Evolutionary conservation across 2,888 invertebrate species (phyloP).

Genomic region (Tryphoninae sp.): DNA sequence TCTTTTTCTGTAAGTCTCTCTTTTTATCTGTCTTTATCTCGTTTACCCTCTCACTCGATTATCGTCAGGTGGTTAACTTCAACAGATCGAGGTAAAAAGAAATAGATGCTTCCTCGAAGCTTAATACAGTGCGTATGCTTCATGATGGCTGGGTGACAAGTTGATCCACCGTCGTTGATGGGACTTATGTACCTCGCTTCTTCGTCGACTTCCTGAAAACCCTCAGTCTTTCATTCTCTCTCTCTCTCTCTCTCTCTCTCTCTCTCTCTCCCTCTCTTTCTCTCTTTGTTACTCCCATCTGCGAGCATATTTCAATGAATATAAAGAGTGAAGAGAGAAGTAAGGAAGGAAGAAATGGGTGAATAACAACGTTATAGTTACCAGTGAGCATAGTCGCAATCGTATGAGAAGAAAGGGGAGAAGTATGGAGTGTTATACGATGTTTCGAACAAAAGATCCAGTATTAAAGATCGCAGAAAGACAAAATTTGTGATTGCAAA

Average conservation of each 20-base stretch:
- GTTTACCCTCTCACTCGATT: background rate
- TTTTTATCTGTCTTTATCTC: background rate
- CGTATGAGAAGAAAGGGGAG: background rate
- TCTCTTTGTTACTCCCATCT: background rate
- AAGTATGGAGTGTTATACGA: background rate
- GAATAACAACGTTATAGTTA: background rate
- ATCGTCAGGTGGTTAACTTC: background rate
- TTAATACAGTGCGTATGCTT: constrained; percentile 47
- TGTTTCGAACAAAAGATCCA: no score
- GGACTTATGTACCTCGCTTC: constrained; percentile 49
- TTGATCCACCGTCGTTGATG: constrained; percentile 57
- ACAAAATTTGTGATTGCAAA: no score
- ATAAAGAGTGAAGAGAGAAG: background rate
- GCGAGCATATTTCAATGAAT: background rate
- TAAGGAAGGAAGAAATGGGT: background rate
- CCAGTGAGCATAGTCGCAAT: background rate
- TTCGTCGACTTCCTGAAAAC: constrained; percentile 17
- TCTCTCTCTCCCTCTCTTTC: background rate
- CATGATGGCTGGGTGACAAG: constrained; percentile 47
- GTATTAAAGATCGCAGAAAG: background rate
- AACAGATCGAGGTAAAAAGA: background rate
- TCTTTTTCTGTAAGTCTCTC: background rate
- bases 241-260: background rate
- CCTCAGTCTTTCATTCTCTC: background rate
- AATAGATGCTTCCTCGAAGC: constrained; percentile 19